Percentiles rank a stretch among this genome's conserved stretches.
These are phyloP conservation scores for Cassiopea andromeda DNA, from an alignment of 30 jellyfish, hydroid and myxozoan genomes.

Conservation along the genomic window DNA sequence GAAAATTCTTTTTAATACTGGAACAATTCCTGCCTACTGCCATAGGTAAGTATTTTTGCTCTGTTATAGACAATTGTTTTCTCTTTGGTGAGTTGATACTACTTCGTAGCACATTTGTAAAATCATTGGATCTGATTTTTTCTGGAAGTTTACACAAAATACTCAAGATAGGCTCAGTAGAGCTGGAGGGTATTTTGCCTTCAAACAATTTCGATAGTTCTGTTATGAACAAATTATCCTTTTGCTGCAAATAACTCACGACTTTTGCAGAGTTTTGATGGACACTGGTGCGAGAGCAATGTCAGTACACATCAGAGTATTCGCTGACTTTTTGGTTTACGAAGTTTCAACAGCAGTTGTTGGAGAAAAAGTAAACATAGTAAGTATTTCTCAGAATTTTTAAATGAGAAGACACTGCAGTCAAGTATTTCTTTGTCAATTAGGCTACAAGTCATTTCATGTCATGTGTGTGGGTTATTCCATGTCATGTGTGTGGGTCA, in stretches of 20 bases:
- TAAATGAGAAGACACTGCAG: no score
- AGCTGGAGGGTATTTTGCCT: no score
- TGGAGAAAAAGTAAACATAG: conserved; percentile 73
- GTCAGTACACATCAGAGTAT: conserved; percentile 74
- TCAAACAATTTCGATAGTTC: no score
- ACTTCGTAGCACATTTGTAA: background rate
- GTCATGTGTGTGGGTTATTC: no score
- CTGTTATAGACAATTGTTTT: background rate
- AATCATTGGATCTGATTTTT: no score
- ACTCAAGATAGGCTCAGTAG: no score
- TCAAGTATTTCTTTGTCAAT: no score
- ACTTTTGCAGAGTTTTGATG: conserved; percentile 64
- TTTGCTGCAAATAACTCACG: no score
- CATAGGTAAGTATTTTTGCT: conserved; percentile 66
- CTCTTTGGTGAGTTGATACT: background rate
- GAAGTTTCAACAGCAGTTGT: conserved; percentile 85
- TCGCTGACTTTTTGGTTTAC: conserved; percentile 89
- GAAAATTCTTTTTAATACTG: conserved; percentile 83
- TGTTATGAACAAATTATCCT: no score
- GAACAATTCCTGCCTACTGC: conserved; percentile 75
- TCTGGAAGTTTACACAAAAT: no score
- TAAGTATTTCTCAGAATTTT: background rate
- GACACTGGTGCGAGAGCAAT: conserved; percentile 74
- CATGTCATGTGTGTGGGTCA: no score
- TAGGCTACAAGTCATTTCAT: no score